Evolutionary conservation across 2,113 vertebrate species (phyloP).

Genomic region (Onychostoma macrolepis): DNA sequence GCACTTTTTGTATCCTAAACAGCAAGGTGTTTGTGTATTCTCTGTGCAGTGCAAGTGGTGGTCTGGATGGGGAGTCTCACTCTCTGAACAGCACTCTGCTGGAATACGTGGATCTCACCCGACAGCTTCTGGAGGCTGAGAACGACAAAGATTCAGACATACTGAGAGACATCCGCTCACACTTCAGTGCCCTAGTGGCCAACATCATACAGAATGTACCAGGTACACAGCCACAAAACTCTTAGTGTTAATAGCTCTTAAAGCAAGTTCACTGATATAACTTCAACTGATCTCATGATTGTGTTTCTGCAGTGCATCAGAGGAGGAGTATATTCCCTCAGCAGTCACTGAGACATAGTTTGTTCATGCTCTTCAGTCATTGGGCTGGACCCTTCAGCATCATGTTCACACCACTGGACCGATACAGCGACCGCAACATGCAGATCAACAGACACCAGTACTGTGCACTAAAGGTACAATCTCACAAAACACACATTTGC

Average conservation of each 20-base stretch:
- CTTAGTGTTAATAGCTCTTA: background rate
- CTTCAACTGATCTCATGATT: background rate
- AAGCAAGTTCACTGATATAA: background rate
- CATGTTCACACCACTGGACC: constrained; percentile 98
- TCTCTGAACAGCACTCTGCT: constrained; percentile 94
- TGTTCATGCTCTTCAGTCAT: constrained; percentile 99
- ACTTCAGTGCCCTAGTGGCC: constrained; percentile 99
- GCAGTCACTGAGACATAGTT: constrained; percentile 96
- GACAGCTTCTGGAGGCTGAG: constrained; percentile 97
- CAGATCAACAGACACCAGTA: constrained; percentile 98
- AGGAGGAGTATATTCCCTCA: constrained; percentile 97
- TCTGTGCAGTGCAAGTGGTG: constrained; percentile 88
- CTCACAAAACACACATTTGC: background rate
- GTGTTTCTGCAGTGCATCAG: constrained; percentile 86
- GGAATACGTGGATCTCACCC: constrained; percentile 96
- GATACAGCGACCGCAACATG: constrained; percentile 98
- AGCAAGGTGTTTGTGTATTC: background rate
- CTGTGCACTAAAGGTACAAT: constrained; percentile 94
- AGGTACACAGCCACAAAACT: constrained; percentile 76
- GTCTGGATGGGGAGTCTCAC: constrained; percentile 95
- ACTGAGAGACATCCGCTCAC: constrained; percentile 94
- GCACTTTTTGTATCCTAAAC: background rate
- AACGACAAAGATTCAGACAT: constrained; percentile 99
- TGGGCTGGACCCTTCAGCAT: constrained; percentile 99
- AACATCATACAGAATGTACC: constrained; percentile 99